These are phyloP conservation scores for Brachyrhaphis roseni DNA, from an alignment of 2,797 vertebrate genomes.

Conservation along the genomic window DNA sequence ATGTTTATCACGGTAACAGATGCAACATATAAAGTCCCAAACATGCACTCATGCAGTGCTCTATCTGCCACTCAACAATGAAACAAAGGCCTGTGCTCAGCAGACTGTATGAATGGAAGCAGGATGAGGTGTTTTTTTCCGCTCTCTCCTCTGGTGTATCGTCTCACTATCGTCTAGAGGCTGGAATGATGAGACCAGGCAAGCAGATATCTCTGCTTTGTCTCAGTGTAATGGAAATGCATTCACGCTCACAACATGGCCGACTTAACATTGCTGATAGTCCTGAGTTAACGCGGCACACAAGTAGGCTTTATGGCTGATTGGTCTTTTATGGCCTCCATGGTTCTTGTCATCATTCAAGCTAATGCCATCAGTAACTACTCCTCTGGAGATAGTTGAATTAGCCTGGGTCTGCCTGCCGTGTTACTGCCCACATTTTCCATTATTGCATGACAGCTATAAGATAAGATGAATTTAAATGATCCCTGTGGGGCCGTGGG, in stretches of 20 bases:
- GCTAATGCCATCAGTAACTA: constrained; percentile 63
- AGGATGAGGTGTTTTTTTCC: constrained; percentile 63
- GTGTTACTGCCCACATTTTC: constrained; percentile 30
- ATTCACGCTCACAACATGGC: constrained; percentile 35
- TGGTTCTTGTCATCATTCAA: constrained; percentile 60
- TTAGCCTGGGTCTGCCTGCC: constrained; percentile 44
- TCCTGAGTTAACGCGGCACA: constrained; percentile 47
- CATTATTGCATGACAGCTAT: constrained; percentile 47
- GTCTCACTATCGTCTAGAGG: constrained; percentile 39
- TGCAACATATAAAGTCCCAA: constrained; percentile 36
- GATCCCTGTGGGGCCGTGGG: constrained; percentile 37
- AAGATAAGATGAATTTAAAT: constrained; percentile 47
- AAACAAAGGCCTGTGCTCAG: constrained; percentile 43
- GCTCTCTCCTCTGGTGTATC: constrained; percentile 53
- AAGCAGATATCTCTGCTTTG: constrained; percentile 55
- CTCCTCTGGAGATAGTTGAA: constrained; percentile 55
- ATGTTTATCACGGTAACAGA: constrained; percentile 27
- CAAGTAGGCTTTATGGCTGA: constrained; percentile 52
- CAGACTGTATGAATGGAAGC: constrained; percentile 38
- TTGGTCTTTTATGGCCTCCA: constrained; percentile 58
- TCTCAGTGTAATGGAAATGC: constrained; percentile 47
- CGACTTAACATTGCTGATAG: constrained; percentile 51
- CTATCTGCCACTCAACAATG: constrained; percentile 38
- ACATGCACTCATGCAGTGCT: background rate
- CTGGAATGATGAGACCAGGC: constrained; percentile 42